Percentiles rank a stretch among this genome's conserved stretches.
Evolutionary conservation across 64 coral and sea anemone species (phyloP).

Genomic region (Exaiptasia diaphana): DNA sequence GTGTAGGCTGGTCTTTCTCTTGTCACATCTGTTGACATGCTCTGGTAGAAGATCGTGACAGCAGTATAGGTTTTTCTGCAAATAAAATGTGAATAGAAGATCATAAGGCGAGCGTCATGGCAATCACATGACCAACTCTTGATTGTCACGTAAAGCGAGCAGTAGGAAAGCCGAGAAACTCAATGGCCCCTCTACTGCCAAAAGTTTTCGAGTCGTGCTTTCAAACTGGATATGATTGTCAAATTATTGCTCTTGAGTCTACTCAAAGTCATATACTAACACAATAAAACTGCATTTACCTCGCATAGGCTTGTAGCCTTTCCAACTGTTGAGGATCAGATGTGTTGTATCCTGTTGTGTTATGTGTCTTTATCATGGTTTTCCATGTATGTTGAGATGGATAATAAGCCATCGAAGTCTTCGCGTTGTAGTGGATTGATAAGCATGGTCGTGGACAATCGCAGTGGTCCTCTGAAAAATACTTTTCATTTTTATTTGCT

Average conservation of each 20-base stretch:
- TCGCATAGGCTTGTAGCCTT: slow-evolving; percentile 7
- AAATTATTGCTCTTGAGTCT: no score
- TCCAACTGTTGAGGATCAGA: slow-evolving; percentile 1
- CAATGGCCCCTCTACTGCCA: no score
- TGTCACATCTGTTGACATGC: neutral
- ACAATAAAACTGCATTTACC: no score
- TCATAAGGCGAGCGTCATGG: no score
- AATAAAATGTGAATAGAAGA: neutral
- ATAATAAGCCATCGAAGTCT: slow-evolving; percentile 30
- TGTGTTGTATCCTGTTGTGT: neutral
- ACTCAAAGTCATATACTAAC: no score
- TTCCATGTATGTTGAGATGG: slow-evolving; percentile 51
- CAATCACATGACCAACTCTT: no score
- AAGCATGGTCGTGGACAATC: slow-evolving; percentile 26
- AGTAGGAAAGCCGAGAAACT: no score
- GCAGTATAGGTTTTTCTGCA: neutral
- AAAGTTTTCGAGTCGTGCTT: no score
- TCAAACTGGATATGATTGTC: no score
- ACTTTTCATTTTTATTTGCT: no score
- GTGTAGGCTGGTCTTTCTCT: neutral
- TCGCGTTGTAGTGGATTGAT: neutral
- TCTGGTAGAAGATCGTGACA: neutral
- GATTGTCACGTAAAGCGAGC: no score
- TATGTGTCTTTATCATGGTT: neutral
- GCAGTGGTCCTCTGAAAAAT: no score